phyloP scores from a whole-genome alignment of 1,140 invertebrate species.

The Orchesella cincta region DNA sequence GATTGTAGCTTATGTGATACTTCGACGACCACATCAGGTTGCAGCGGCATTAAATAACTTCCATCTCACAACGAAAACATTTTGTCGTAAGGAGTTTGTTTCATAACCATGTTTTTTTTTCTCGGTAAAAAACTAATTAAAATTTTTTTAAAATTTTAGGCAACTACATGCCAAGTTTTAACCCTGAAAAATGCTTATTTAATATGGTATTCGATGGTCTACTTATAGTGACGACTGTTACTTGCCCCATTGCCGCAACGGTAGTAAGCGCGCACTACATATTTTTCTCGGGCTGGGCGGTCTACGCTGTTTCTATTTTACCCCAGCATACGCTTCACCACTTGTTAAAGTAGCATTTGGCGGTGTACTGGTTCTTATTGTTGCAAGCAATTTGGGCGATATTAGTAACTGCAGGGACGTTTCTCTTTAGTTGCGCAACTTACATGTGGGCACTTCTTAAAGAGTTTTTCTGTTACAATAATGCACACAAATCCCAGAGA shows the following conservation, averaged over 20 bases:
- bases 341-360: neutral
- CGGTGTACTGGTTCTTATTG: neutral
- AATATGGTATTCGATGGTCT: neutral
- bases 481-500: neutral
- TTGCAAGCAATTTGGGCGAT: neutral
- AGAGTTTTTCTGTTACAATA: neutral
- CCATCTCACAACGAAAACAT: too few relatives aligned
- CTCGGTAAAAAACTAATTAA: neutral
- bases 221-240: neutral
- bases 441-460: neutral
- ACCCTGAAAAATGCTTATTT: neutral
- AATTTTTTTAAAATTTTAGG: neutral
- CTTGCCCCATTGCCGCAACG: neutral
- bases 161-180: neutral
- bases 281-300: neutral
- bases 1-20: too few relatives aligned
- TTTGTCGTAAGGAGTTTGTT: too few relatives aligned
- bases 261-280: neutral
- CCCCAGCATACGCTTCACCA: neutral
- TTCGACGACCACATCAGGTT: too few relatives aligned
- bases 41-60: too few relatives aligned
- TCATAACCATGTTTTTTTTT: too few relatives aligned
- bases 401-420: neutral
- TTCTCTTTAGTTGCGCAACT: neutral
- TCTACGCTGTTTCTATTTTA: neutral